Evolutionary conservation across 2,113 vertebrate genomes (phyloP).

Genomic region (Rhineura floridana): DNA sequence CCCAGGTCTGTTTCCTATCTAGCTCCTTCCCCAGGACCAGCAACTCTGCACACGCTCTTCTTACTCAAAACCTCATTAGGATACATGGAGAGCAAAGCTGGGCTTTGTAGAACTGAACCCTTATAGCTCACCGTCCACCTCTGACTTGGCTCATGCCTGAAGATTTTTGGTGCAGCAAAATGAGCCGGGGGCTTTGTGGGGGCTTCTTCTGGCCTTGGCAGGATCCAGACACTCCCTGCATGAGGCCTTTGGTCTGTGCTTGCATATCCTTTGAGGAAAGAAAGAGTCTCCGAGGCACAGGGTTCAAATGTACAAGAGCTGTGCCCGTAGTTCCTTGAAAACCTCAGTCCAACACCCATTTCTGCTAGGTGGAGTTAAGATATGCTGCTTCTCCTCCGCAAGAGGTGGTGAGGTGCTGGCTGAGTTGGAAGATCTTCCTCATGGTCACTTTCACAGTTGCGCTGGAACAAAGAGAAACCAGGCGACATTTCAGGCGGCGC

Average conservation of each 20-base stretch:
- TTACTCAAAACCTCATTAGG: too few species aligned
- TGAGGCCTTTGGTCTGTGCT: constrained; percentile 18
- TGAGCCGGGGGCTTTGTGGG: background rate
- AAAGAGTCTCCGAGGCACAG: constrained; percentile 5
- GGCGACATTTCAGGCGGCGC: background rate
- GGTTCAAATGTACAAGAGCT: background rate
- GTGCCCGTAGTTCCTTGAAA: rapidly evolving
- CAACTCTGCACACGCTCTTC: too few species aligned
- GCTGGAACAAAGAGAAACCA: constrained; percentile 72
- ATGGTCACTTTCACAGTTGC: constrained; percentile 90
- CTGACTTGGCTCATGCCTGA: background rate
- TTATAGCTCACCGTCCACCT: background rate
- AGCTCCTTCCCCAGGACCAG: too few species aligned
- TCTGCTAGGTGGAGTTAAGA: constrained; percentile 70
- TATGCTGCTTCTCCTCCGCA: constrained; percentile 88
- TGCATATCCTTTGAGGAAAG: constrained; percentile 5
- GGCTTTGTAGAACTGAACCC: background rate
- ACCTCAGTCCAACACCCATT: background rate
- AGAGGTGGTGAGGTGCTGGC: constrained; percentile 62
- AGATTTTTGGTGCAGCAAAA: background rate
- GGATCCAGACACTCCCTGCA: background rate
- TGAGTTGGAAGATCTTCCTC: constrained; percentile 83
- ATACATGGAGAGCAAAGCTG: too few species aligned
- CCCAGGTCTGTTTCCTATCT: too few species aligned
- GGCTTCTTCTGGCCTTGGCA: background rate